Evolutionary conservation across 2,888 invertebrate species (phyloP).

Genomic region (Plebejus anna): DNA sequence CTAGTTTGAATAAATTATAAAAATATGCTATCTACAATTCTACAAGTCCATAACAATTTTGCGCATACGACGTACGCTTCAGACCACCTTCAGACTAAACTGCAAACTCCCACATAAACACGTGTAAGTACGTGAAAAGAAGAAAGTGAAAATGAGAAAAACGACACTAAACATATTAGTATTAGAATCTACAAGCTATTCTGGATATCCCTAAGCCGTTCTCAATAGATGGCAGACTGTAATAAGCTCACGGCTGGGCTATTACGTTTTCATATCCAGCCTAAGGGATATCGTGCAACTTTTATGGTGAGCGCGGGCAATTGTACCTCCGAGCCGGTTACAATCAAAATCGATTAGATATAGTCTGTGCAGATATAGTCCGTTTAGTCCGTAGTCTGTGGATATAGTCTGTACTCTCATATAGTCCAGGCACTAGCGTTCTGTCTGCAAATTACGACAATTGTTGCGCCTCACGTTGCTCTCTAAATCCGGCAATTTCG

Average conservation of each 20-base stretch:
- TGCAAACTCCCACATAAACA: background rate
- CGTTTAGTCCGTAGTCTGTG: background rate
- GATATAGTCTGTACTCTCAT: background rate
- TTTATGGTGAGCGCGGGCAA: slow-evolving; percentile 56
- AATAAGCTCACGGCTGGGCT: slow-evolving; percentile 75
- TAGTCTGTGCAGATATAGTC: slow-evolving; percentile 34
- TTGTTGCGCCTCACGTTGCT: slow-evolving; percentile 45
- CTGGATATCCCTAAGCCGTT: slow-evolving; percentile 75
- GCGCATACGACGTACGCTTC: background rate
- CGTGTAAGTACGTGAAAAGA: no score
- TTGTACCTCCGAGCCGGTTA: slow-evolving; percentile 53
- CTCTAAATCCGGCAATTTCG: slow-evolving; percentile 4
- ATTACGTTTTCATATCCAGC: slow-evolving; percentile 69
- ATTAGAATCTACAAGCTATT: slow-evolving; percentile 67
- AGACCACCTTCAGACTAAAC: background rate
- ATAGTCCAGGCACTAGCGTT: background rate
- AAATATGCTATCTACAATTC: background rate
- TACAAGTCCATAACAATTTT: background rate
- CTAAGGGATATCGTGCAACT: slow-evolving; percentile 60
- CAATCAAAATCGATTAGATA: slow-evolving; percentile 63
- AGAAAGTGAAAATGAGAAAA: slow-evolving; percentile 45
- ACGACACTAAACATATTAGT: slow-evolving; percentile 64
- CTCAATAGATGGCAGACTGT: slow-evolving; percentile 75
- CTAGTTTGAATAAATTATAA: background rate
- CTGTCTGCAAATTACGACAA: slow-evolving; percentile 61